Evolutionary conservation across 92 coral and sea anemone species (phyloP).

Genomic region (Ricordea florida): DNA sequence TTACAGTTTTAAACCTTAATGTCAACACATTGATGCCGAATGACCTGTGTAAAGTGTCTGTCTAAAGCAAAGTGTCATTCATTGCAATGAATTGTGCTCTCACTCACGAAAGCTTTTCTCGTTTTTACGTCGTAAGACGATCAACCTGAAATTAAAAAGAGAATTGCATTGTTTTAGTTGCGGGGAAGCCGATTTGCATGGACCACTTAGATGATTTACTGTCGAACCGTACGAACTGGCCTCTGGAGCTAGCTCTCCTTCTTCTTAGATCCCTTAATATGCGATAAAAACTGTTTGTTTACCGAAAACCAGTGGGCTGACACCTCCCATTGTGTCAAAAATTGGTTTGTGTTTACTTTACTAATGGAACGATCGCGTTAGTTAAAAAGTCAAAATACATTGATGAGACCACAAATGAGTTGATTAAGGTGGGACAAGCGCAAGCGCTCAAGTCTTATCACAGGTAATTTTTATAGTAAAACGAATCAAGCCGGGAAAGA

Average conservation of each 20-base stretch:
- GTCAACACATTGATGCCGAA: slow-evolving; percentile 28
- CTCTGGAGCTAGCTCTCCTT: background rate
- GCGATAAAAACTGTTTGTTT: slow-evolving; percentile 6
- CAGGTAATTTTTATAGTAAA: no score
- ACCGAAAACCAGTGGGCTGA: slow-evolving; percentile 32
- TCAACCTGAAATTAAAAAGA: no score
- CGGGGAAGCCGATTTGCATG: no score
- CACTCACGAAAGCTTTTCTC: slow-evolving; percentile 27
- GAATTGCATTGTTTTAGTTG: no score
- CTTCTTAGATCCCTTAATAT: background rate
- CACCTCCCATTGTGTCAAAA: slow-evolving; percentile 50
- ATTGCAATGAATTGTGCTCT: slow-evolving; percentile 28
- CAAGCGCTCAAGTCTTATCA: no score
- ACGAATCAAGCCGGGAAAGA: no score
- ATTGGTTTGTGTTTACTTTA: slow-evolving; percentile 66
- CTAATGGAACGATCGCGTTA: slow-evolving; percentile 68
- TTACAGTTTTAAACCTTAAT: slow-evolving; percentile 9
- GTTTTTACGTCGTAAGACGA: background rate
- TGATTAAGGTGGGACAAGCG: no score
- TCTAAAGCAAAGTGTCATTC: slow-evolving; percentile 32
- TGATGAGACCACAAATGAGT: no score
- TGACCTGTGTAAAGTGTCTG: slow-evolving; percentile 19
- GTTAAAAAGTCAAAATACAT: no score
- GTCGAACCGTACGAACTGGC: no score
- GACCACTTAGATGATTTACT: no score